phyloP scores from a whole-genome alignment of 2,888 invertebrate genomes.

The Deroplatys truncata region DNA sequence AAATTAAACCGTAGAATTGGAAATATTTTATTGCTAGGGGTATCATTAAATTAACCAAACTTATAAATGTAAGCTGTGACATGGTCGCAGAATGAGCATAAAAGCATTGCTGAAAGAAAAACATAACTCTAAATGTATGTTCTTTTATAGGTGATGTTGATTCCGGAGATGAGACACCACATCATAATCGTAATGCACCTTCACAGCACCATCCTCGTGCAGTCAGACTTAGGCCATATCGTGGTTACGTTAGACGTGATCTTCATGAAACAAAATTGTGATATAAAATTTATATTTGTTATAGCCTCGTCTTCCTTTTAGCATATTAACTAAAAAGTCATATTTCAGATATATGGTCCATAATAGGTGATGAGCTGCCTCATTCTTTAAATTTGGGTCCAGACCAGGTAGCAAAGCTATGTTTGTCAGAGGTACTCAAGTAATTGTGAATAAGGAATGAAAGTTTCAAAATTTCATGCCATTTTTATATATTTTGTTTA shows the following conservation, averaged over 20 bases:
- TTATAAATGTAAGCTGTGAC: too few species aligned
- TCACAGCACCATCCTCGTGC: slow-evolving; percentile 32
- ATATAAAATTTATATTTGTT: slow-evolving; percentile 27
- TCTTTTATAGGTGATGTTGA: slow-evolving; percentile 66
- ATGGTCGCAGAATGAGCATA: too few species aligned
- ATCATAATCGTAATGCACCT: slow-evolving; percentile 37
- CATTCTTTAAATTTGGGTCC: neutral
- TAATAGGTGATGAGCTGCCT: neutral
- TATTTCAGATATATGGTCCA: neutral
- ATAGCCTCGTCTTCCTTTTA: neutral
- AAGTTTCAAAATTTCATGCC: too few species aligned
- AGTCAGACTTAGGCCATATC: slow-evolving; percentile 33
- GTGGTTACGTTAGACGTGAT: slow-evolving; percentile 32
- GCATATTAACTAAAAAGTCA: neutral
- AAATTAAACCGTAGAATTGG: too few species aligned
- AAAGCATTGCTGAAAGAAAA: too few species aligned
- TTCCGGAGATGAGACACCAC: slow-evolving; percentile 71
- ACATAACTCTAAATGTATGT: too few species aligned
- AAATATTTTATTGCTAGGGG: too few species aligned
- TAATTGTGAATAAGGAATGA: too few species aligned
- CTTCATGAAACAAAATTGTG: slow-evolving; percentile 57
- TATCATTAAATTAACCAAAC: too few species aligned
- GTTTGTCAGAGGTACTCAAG: too few species aligned
- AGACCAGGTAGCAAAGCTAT: too few species aligned
- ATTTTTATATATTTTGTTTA: too few species aligned